Evolutionary conservation across 2,797 vertebrate genomes (phyloP), one percentile per base, ranked within the genome.

Genomic region (Macropus fuliginosus): DNA sequence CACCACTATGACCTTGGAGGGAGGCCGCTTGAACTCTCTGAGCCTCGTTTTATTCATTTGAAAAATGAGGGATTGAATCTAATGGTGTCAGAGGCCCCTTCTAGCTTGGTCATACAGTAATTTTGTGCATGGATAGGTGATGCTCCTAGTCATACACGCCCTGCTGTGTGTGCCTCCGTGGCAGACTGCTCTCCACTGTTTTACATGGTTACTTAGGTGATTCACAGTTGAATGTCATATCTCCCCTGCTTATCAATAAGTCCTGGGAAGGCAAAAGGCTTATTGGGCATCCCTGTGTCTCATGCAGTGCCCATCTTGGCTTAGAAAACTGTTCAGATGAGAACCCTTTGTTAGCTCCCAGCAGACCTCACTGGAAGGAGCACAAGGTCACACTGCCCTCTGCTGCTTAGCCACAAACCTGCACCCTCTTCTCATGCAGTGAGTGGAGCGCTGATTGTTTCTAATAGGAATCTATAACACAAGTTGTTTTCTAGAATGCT

Each of bases 311-410:
- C n/a, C 24, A 93, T 5, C 27, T 93, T 55, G 95, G 91, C 40
- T 87, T 55, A 92, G 55, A 54, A 50, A 14, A 2, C 92, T 40
- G 10, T 62, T 92, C 91, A 90, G 74, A 54, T n/a, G 90, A 40
- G 18, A 29, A 3, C 24, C 28, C 74, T 2, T 27, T 50, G 74
- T 28, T 1, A 11, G 24, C 9, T 50, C 9, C 21, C 21, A 10
- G 16, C 14, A n/a, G 5, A 87, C 21, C 40, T 87, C 74, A 24
- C 1, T 24, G 74, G n/a, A 81, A 87, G 74, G 40, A 97, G 95
- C 94, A 87, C 93, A 96, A 96, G 95, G 56, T 95, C 90, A 97
- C 56, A 97, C 96, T 97, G 98, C 97, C 97, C 97, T 96, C 98
- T 98, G 93, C 97, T 97, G 98, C 90, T 96, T n/a, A 93, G 90